Conservation (phyloP, 2,113 vertebrate genomes). For the Phalacrocorax pelagicus region DNA sequence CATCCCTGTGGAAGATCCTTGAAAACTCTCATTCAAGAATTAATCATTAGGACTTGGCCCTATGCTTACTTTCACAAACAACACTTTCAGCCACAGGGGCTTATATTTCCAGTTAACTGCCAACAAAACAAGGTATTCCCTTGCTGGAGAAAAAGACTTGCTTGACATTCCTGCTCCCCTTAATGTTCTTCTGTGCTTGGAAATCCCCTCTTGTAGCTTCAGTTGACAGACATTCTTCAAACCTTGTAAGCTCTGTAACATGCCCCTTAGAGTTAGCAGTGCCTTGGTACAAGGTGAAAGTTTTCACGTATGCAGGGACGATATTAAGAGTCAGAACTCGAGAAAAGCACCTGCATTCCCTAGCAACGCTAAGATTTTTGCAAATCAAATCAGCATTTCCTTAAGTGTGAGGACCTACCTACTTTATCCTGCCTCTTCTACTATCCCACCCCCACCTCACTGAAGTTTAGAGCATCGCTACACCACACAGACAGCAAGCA, state of each 20-base stretch:
- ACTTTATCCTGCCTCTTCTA: no score
- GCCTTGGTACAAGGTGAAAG: not conserved
- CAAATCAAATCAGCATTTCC: not conserved
- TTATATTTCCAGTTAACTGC: not conserved
- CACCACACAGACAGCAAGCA: no score
- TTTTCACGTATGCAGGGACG: not conserved
- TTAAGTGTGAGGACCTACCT: accelerated
- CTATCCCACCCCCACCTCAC: no score
- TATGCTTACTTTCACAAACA: not conserved
- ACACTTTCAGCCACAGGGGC: not conserved
- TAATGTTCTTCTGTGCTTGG: not conserved
- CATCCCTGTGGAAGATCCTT: not conserved
- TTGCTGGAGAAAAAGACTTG: not conserved
- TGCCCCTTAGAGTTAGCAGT: not conserved
- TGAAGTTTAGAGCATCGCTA: accelerated
- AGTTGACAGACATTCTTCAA: not conserved
- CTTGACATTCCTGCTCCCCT: not conserved
- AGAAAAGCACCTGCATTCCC: not conserved
- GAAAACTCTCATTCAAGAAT: not conserved
- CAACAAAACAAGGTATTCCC: not conserved
- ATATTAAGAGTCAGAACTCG: not conserved
- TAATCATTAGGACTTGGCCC: not conserved
- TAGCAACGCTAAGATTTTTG: not conserved
- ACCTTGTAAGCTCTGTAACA: accelerated
- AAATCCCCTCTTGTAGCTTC: not conserved